These are phyloP conservation scores for Cyclophora albipunctata DNA, from an alignment of 2,888 invertebrate genomes.

Conservation along the genomic window DNA sequence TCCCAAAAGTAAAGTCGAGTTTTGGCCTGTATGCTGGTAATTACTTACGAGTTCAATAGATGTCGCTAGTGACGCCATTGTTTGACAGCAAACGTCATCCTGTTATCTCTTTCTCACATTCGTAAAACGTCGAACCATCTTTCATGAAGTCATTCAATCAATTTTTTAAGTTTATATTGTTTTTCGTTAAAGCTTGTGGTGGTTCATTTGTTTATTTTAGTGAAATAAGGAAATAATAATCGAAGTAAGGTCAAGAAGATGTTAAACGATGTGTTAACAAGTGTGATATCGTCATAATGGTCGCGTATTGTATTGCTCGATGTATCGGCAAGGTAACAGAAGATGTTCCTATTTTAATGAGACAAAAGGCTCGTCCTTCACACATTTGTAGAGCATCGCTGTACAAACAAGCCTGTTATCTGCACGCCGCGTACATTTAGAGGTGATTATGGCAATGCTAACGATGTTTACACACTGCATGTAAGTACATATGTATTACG, in stretches of 20 bases:
- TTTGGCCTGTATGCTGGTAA: too few species aligned
- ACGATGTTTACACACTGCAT: slow-evolving; percentile 56
- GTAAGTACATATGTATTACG: slow-evolving; percentile 51
- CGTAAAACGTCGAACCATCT: slow-evolving; percentile 7
- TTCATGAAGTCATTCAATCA: slow-evolving; percentile 17
- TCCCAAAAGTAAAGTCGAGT: too few species aligned
- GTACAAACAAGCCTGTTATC: slow-evolving; percentile 66
- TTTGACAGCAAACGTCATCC: slow-evolving; percentile 22
- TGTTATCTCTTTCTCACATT: slow-evolving; percentile 13
- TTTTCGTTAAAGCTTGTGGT: slow-evolving; percentile 11
- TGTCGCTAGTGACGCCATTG: slow-evolving; percentile 15
- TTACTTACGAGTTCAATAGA: slow-evolving; percentile 10
- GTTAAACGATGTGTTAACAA: slow-evolving; percentile 21
- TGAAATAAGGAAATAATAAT: slow-evolving; percentile 13
- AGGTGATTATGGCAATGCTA: slow-evolving; percentile 65
- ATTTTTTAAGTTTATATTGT: slow-evolving; percentile 11
- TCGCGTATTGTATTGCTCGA: slow-evolving; percentile 29
- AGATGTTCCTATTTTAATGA: slow-evolving; percentile 46
- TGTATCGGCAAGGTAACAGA: slow-evolving; percentile 58
- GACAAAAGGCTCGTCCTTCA: slow-evolving; percentile 72
- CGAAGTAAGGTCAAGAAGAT: slow-evolving; percentile 14
- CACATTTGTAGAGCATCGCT: slow-evolving; percentile 64
- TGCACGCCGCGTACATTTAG: slow-evolving; percentile 51
- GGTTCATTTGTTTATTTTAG: slow-evolving; percentile 9
- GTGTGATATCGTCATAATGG: slow-evolving; percentile 32